A percentile compares a stretch with the other conserved stretches of the same genome.
Evolutionary conservation across 2,888 invertebrate genomes (phyloP).

Genomic region (Tipula unca): DNA sequence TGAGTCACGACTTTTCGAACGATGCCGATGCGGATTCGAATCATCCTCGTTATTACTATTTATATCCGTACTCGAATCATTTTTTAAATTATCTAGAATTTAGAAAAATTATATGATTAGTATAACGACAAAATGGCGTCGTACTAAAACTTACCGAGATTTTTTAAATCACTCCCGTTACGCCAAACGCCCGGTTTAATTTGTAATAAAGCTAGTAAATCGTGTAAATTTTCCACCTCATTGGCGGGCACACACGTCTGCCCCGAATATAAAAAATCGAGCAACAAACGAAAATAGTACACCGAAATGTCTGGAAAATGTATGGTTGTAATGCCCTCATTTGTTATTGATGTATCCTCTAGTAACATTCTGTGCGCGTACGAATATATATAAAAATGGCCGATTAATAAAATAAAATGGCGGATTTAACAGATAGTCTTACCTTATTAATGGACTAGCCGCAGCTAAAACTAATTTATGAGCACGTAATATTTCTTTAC

Average conservation of each 20-base stretch:
- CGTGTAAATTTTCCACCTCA: slow-evolving; percentile 75
- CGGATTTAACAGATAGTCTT: slow-evolving; percentile 19
- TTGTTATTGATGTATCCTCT: slow-evolving; percentile 56
- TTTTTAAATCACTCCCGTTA: slow-evolving; percentile 36
- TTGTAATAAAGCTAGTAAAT: slow-evolving; percentile 71
- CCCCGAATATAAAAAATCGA: slow-evolving; percentile 79
- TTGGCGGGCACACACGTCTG: slow-evolving; percentile 52
- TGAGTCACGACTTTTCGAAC: slow-evolving; percentile 26
- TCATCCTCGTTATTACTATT: slow-evolving; percentile 46
- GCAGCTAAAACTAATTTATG: slow-evolving; percentile 81
- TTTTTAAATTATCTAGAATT: not conserved
- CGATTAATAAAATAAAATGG: slow-evolving; percentile 40
- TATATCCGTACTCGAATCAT: slow-evolving; percentile 28
- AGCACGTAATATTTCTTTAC: slow-evolving; percentile 70
- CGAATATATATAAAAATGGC: slow-evolving; percentile 32
- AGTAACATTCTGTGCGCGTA: slow-evolving; percentile 50
- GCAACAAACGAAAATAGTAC: slow-evolving; percentile 68
- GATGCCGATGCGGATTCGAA: slow-evolving; percentile 26
- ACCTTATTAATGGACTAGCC: slow-evolving; percentile 77
- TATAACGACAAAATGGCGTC: not conserved
- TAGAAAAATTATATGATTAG: not conserved
- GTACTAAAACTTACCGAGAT: not conserved
- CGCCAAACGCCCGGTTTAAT: slow-evolving; percentile 76
- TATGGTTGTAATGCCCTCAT: slow-evolving; percentile 66
- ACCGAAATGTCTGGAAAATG: slow-evolving; percentile 78